Percentiles rank a stretch among this genome's conserved stretches.
These are phyloP conservation scores for Kobus ellipsiprymnus DNA, from an alignment of 2,113 vertebrate species.

Conservation along the genomic window DNA sequence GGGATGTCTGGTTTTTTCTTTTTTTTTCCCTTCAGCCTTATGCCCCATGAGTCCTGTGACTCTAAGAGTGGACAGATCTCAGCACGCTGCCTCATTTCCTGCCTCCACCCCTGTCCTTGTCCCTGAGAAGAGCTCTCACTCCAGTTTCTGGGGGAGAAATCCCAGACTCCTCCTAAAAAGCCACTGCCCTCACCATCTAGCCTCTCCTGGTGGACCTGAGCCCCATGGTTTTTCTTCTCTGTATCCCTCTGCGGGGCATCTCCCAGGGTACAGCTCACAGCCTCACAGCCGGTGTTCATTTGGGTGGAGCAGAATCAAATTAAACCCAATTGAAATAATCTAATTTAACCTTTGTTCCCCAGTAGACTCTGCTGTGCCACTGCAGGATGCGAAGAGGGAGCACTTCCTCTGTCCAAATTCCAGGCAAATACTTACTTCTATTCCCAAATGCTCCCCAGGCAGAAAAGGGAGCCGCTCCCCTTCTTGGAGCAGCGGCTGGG, in stretches of 20 bases:
- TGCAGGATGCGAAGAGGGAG: neutral
- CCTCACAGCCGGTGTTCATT: neutral
- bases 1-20: too few relatives aligned
- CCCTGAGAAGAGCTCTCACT: too few relatives aligned
- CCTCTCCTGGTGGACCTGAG: neutral
- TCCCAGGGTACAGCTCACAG: neutral
- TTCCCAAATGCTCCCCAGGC: neutral
- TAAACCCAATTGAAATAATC: neutral
- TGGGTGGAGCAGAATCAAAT: neutral
- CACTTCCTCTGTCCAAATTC: neutral
- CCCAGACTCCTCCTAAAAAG: neutral
- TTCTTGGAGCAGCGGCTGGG: neutral
- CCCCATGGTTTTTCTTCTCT: neutral
- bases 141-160: neutral
- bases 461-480: rapidly evolving
- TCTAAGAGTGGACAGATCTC: neutral
- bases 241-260: neutral
- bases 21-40: neutral
- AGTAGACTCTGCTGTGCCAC: neutral
- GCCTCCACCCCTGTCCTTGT: neutral
- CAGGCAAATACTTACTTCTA: neutral
- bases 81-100: neutral
- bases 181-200: rapidly evolving
- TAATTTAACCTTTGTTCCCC: neutral
- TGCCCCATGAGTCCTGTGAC: neutral